Evolutionary conservation across 2,888 invertebrate species (phyloP).

Genomic region (Myathropa florea): DNA sequence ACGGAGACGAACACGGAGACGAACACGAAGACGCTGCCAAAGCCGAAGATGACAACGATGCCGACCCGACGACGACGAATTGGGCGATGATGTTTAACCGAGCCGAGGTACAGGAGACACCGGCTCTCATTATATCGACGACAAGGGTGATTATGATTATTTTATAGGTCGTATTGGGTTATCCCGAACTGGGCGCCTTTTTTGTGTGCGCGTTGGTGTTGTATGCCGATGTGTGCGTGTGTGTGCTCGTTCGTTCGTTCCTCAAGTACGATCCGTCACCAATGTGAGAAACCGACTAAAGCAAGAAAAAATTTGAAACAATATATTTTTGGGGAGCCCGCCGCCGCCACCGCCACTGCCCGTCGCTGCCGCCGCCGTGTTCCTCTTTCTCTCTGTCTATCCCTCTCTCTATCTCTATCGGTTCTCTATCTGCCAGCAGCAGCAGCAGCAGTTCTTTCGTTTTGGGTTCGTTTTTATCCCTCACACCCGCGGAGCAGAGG

Average conservation of each 20-base stretch:
- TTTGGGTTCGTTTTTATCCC: constrained; percentile 34
- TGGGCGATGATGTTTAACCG: constrained; percentile 30
- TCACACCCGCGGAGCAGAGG: constrained; percentile 38
- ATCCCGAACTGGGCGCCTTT: constrained; percentile 60
- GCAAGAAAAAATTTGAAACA: constrained; percentile 82
- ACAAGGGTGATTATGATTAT: constrained; percentile 62
- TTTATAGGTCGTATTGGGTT: constrained; percentile 61
- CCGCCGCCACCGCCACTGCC: constrained; percentile 38
- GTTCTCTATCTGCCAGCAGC: constrained; percentile 34
- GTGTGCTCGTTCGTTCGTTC: constrained; percentile 8
- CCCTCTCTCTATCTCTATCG: constrained; percentile 56
- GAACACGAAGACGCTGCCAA: too few species aligned
- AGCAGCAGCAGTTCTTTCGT: constrained; percentile 32
- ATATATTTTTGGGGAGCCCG: constrained; percentile 80
- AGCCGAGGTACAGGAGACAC: constrained; percentile 55
- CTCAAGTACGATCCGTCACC: constrained; percentile 80
- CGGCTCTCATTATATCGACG: constrained; percentile 42
- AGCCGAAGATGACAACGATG: constrained; percentile 43
- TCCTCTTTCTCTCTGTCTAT: constrained; percentile 40
- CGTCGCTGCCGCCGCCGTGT: constrained; percentile 25
- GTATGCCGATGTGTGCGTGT: too few species aligned
- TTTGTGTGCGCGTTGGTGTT: too few species aligned
- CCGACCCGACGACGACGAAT: background rate
- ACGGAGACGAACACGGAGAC: background rate
- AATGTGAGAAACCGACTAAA: constrained; percentile 82